phyloP scores from a whole-genome alignment of 2,888 invertebrate genomes.

The Tinea trinotella region DNA sequence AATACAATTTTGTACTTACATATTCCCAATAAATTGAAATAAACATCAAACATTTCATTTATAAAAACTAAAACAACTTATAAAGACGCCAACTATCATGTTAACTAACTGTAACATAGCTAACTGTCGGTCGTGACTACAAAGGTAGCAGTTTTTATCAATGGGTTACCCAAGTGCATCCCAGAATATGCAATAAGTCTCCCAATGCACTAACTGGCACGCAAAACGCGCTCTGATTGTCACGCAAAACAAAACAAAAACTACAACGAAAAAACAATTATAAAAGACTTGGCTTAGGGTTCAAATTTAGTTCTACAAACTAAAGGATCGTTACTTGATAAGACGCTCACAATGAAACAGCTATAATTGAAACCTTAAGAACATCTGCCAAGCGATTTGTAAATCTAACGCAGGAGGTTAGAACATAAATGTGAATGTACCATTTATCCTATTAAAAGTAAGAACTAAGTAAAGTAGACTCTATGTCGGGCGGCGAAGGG shows the following conservation, averaged over 20 bases:
- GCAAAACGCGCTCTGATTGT: conserved; percentile 13
- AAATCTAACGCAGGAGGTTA: background rate
- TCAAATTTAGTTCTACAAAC: background rate
- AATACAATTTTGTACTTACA: too few species aligned
- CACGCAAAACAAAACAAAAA: background rate
- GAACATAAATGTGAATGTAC: background rate
- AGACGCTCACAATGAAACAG: background rate
- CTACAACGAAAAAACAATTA: background rate
- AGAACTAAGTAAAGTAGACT: background rate
- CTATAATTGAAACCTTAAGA: background rate
- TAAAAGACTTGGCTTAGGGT: background rate
- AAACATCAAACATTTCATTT: too few species aligned
- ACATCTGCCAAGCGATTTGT: too few species aligned
- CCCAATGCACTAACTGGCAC: conserved; percentile 4
- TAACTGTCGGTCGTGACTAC: background rate
- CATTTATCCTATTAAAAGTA: background rate
- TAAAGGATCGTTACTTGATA: background rate
- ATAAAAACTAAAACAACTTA: too few species aligned
- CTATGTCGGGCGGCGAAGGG: background rate
- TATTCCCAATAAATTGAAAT: too few species aligned
- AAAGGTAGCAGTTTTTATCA: background rate
- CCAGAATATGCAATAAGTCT: background rate
- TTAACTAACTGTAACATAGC: background rate
- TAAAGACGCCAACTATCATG: too few species aligned
- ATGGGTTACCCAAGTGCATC: background rate